Base-by-base conservation (phyloP, 2,113 vertebrate species). In the Gymnarchus niloticus region DNA sequence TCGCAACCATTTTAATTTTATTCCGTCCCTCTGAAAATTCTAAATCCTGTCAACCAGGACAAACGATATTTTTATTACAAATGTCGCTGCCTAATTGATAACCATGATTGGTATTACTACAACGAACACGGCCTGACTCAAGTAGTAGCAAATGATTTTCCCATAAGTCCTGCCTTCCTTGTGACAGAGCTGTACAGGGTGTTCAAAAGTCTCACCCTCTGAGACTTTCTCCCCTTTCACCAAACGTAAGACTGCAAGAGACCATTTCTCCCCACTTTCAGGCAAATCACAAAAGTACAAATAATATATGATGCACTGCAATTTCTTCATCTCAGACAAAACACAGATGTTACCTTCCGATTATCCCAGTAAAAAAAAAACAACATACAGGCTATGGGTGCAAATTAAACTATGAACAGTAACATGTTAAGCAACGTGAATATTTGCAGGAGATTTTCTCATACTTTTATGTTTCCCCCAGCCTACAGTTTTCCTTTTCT, bases 101-200 rank as follows among this genome's bases (percentile, higher is more conserved):
- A 41, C 61, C 28, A 19, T 14, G 54, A 46, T 80, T 56, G 23
- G 51, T 77, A 57, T 86, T 33, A 57, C 86, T 59, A 56, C 73
- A 87, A 81, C 80, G 46, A 61, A 80, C 54, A 46, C 86, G 81
- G 49, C 80, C 37, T 77, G 46, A 28, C 81, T 56, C n/a, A n/a
- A n/a, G n/a, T n/a, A n/a, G n/a, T 52, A n/a, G 8, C 61, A 69
- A 86, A 84, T 86, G 56, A 80, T 81, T 84, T 81, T 84, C 57
- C 81, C 21, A 8, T 57, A n/a, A 52, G 44, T 25, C 69, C 65
- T 56, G 61, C 84, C 81, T 41, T 78, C 8, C 19, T 33, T 44
- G 9, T 85, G n/a, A 56, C 9, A 59, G 17, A 77, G 49, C 56
- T 69, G 56, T 69, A 56, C 4, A 48, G 80, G 46, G 7, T 23